Conservation (phyloP, 2,888 invertebrate genomes). For the Hermodice carunculata region DNA sequence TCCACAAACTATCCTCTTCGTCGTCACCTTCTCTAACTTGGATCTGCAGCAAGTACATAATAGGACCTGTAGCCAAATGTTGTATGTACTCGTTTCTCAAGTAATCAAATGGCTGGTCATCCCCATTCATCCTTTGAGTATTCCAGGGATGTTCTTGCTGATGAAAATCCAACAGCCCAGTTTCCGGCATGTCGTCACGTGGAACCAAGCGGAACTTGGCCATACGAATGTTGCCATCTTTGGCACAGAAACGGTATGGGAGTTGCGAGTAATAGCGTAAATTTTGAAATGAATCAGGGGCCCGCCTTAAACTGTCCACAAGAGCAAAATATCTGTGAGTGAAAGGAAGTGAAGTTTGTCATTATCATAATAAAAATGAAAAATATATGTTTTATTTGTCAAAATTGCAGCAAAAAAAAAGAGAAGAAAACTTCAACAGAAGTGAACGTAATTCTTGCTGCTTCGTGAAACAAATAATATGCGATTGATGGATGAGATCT, state of each 20-base stretch:
- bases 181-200: conserved; percentile 19
- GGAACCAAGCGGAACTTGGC: conserved; percentile 39
- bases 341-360: background rate
- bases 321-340: conserved; percentile 34
- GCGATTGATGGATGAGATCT: too few relatives aligned
- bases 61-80: conserved; percentile 27
- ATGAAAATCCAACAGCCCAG: conserved; percentile 27
- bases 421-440: too few relatives aligned
- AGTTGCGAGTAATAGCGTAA: conserved; percentile 42
- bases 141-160: background rate
- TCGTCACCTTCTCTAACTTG: conserved; percentile 21
- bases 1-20: conserved; percentile 33
- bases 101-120: conserved; percentile 25
- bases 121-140: background rate
- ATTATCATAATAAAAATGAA: background rate
- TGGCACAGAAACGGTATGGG: conserved; percentile 33
- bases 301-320: conserved; percentile 37
- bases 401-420: too few relatives aligned
- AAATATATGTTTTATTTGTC: background rate
- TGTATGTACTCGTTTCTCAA: conserved; percentile 33
- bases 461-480: too few relatives aligned
- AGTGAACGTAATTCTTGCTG: too few relatives aligned
- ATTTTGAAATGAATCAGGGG: conserved; percentile 35
- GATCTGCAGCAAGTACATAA: conserved; percentile 37
- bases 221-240: conserved; percentile 20